Conservation (phyloP, 2,113 vertebrate genomes). For the Eudorcas thomsonii region DNA sequence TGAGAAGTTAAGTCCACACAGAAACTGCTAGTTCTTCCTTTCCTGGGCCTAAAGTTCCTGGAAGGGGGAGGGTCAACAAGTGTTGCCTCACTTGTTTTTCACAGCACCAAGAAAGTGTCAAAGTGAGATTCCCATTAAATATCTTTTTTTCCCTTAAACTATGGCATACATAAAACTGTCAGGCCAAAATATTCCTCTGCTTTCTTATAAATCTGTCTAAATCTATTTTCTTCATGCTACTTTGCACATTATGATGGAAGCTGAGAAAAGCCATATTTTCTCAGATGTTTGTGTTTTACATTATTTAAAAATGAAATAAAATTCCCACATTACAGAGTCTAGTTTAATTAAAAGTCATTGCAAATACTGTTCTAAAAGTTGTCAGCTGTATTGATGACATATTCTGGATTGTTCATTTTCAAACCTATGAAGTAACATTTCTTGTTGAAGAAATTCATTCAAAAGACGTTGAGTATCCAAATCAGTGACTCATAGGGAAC, state of each 20-base stretch:
- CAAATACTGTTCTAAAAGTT: not conserved
- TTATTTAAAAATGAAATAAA: not conserved
- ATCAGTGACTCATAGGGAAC: constrained; percentile 7
- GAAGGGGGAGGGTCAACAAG: not conserved
- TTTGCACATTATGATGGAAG: not conserved
- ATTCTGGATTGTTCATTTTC: constrained; percentile 13
- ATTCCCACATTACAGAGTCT: not conserved
- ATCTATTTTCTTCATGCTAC: not conserved
- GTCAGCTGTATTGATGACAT: not conserved
- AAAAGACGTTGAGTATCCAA: not conserved
- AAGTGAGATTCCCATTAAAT: not conserved
- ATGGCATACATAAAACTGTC: not conserved
- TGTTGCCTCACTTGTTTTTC: not conserved
- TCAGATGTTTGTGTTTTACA: not conserved
- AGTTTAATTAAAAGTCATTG: constrained; percentile 23
- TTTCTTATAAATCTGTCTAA: not conserved
- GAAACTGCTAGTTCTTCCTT: not conserved
- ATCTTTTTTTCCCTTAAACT: not conserved
- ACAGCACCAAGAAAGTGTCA: not conserved
- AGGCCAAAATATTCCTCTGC: not conserved
- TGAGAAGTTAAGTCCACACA: not conserved
- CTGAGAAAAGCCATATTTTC: not conserved
- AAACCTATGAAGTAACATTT: not conserved
- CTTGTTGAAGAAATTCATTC: constrained; percentile 25
- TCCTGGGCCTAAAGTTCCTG: not conserved